Conservation (phyloP, 2,797 vertebrate species). For the Ctenopoma kingsleyae region DNA sequence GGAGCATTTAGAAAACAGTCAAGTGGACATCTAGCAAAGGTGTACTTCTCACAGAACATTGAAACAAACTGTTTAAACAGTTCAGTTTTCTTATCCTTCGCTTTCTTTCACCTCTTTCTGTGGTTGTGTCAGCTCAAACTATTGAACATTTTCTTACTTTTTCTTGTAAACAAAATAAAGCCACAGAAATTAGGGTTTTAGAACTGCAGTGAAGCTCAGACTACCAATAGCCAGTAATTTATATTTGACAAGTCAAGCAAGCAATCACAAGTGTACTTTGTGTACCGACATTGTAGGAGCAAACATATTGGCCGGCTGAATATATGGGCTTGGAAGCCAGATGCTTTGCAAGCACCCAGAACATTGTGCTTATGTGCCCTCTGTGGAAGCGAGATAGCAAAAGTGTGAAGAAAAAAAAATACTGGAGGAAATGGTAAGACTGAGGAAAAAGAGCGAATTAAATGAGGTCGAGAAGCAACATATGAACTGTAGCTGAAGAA, state of each 20-base stretch:
- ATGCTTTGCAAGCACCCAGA: slow-evolving; percentile 79
- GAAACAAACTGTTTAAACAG: slow-evolving; percentile 46
- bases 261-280: slow-evolving; percentile 82
- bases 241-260: slow-evolving; percentile 88
- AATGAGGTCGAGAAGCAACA: slow-evolving; percentile 68
- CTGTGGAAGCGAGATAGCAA: slow-evolving; percentile 74
- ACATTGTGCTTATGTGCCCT: slow-evolving; percentile 84
- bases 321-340: slow-evolving; percentile 83
- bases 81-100: slow-evolving; percentile 42
- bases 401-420: slow-evolving; percentile 40
- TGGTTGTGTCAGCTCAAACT: slow-evolving; percentile 43
- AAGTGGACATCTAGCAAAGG: slow-evolving; percentile 19
- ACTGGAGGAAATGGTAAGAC: slow-evolving; percentile 52
- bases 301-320: slow-evolving; percentile 83
- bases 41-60: slow-evolving; percentile 22
- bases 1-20: background rate
- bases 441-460: slow-evolving; percentile 61
- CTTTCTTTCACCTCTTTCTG: background rate
- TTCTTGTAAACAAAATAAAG: slow-evolving; percentile 76
- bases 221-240: slow-evolving; percentile 84
- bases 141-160: slow-evolving; percentile 25
- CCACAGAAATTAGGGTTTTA: slow-evolving; percentile 83
- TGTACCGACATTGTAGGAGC: slow-evolving; percentile 84
- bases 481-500: slow-evolving; percentile 61
- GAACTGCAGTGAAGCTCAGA: slow-evolving; percentile 77